Conservation (phyloP, 35 echinoderm and acorn worm genomes). For the Antedon bifida region DNA sequence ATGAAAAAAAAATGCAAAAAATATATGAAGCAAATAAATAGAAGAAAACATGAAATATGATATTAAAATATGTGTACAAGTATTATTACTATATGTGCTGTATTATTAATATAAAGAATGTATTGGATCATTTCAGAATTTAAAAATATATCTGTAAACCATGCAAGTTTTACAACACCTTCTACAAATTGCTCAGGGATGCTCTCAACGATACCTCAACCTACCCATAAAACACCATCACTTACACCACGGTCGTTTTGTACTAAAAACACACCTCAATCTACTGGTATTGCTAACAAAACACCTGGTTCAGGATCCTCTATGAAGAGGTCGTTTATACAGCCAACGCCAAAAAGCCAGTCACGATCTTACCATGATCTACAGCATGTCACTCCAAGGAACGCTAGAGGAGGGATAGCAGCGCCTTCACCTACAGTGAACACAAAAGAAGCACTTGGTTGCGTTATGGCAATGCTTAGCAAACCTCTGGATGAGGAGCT, state of each 20-base stretch:
- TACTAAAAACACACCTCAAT: not conserved
- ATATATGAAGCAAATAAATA: too few relatives aligned
- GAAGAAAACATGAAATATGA: too few relatives aligned
- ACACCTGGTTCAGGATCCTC: not conserved
- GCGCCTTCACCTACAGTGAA: slow-evolving; percentile 74
- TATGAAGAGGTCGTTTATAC: not conserved
- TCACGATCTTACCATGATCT: not conserved
- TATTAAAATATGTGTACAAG: too few relatives aligned
- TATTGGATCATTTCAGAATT: not conserved
- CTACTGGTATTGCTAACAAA: not conserved
- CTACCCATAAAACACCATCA: not conserved
- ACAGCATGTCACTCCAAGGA: slow-evolving; percentile 5
- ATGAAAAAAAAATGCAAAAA: too few relatives aligned
- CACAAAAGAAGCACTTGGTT: slow-evolving; percentile 76
- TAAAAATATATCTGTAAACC: not conserved
- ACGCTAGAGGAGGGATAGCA: slow-evolving; percentile 40
- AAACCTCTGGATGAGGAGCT: slow-evolving; percentile 38
- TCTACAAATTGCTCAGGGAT: not conserved
- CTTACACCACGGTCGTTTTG: too few relatives aligned
- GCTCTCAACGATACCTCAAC: not conserved
- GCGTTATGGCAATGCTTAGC: slow-evolving; percentile 62
- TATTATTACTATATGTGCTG: too few relatives aligned
- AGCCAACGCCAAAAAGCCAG: not conserved
- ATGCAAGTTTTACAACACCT: not conserved
- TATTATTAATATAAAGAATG: too few relatives aligned